phyloP scores from a whole-genome alignment of 2,888 invertebrate species.

The Onchidella celtica region DNA sequence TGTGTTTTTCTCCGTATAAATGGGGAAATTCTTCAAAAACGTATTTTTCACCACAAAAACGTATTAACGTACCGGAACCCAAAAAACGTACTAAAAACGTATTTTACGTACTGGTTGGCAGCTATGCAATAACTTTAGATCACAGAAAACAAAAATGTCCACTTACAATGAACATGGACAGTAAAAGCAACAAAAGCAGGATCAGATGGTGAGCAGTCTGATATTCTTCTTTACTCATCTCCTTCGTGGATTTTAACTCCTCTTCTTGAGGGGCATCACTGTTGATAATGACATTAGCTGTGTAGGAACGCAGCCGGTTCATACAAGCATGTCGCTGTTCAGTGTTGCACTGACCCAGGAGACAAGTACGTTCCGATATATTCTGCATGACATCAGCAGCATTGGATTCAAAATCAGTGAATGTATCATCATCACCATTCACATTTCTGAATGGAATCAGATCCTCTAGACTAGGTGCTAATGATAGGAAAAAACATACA shows the following conservation, averaged over 20 bases:
- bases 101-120: too few relatives aligned
- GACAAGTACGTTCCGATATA: slow-evolving; percentile 61
- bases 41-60: too few relatives aligned
- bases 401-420: not conserved
- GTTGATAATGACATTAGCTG: slow-evolving; percentile 48
- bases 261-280: slow-evolving; percentile 51
- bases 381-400: slow-evolving; percentile 37
- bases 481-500: not conserved
- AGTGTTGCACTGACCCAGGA: slow-evolving; percentile 61
- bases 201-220: slow-evolving; percentile 86
- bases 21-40: too few relatives aligned
- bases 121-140: not conserved
- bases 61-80: too few relatives aligned
- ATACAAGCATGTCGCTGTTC: slow-evolving; percentile 68
- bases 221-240: slow-evolving; percentile 64
- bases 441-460: slow-evolving; percentile 62
- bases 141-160: not conserved
- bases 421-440: not conserved
- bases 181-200: slow-evolving; percentile 88
- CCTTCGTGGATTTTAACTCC: slow-evolving; percentile 31
- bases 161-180: slow-evolving; percentile 87
- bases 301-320: slow-evolving; percentile 64
- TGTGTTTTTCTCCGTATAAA: too few relatives aligned
- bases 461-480: slow-evolving; percentile 65
- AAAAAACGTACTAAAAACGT: too few relatives aligned